Evolutionary conservation across 2,113 vertebrate genomes (phyloP).

Genomic region (Bungarus multicinctus): DNA sequence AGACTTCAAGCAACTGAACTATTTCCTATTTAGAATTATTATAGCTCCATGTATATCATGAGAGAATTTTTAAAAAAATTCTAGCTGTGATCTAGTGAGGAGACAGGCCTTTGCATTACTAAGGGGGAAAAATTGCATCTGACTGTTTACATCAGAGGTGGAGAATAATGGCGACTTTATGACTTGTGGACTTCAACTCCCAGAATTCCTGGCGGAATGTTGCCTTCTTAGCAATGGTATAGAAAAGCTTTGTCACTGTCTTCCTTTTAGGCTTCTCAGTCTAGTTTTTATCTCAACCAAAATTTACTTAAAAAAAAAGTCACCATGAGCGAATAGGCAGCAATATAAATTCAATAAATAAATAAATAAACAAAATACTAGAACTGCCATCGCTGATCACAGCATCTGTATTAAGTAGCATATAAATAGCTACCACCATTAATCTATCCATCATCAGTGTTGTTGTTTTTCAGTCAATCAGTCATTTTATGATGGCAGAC

Average conservation of each 20-base stretch:
- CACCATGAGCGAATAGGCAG: too few species aligned
- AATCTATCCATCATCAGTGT: neutral
- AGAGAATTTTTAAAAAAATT: neutral
- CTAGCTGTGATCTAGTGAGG: neutral
- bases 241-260: neutral
- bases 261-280: neutral
- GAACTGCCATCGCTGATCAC: neutral
- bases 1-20: neutral
- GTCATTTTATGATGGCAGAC: neutral
- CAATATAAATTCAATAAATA: too few species aligned
- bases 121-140: neutral
- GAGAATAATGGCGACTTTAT: too few species aligned
- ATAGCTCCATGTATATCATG: neutral
- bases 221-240: neutral
- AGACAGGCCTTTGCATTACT: neutral
- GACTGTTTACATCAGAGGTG: neutral
- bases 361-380: too few species aligned
- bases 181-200: neutral
- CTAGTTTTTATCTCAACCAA: neutral
- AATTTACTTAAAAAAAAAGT: neutral
- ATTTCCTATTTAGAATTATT: neutral
- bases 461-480: neutral
- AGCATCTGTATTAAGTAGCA: neutral
- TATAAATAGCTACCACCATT: neutral
- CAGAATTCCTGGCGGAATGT: neutral